Base-by-base conservation (phyloP, 2,113 vertebrate genomes). In the Anarrhichthys ocellatus region DNA sequence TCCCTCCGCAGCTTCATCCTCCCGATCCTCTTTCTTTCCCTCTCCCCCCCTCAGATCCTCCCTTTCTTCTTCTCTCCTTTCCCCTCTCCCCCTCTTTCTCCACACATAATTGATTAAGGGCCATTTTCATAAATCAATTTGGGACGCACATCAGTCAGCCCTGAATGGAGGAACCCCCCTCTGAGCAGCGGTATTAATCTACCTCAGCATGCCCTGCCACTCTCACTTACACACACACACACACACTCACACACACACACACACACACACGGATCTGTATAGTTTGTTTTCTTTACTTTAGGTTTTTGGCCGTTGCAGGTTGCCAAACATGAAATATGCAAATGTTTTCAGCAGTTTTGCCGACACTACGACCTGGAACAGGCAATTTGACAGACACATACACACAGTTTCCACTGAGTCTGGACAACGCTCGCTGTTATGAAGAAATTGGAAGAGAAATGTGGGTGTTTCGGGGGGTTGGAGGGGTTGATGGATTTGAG, bases 71-170 rank as follows among this genome's bases (percentile, higher is more conserved):
- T 80, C 82, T 76, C 82, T 87, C 83, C 56, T 66, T 85, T 52
- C 72, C 56, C 73, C 54, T 54, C 73, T 86, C 73, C 65, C 74
- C 76, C 81, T 80, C 84, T 86, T 91, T 94, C 92, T 96, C 96
- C 97, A 97, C 97, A 75, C 97, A 97, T 99, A 99, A 99, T 98
- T 97, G 98, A 99, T 99, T 98, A 98, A 95, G 95, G 95, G 93
- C 95, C 96, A 94, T 97, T 98, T 97, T 96, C 97, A 98, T 98
- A 98, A 98, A 98, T 98, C 97, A 99, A 98, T 99, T 99, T 98
- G 98, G 96, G 97, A 99, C 94, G 98, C 97, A 98, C 97, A 98
- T 99, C 97, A 98, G 96, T 99, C 98, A 98, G 96, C 95, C 94
- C 92, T 97, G 96, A 98, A 99, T 97, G 96, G 96, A 96, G 94